These are phyloP conservation scores for Spea hammondii DNA, from an alignment of 2,797 vertebrate species.

Conservation along the genomic window DNA sequence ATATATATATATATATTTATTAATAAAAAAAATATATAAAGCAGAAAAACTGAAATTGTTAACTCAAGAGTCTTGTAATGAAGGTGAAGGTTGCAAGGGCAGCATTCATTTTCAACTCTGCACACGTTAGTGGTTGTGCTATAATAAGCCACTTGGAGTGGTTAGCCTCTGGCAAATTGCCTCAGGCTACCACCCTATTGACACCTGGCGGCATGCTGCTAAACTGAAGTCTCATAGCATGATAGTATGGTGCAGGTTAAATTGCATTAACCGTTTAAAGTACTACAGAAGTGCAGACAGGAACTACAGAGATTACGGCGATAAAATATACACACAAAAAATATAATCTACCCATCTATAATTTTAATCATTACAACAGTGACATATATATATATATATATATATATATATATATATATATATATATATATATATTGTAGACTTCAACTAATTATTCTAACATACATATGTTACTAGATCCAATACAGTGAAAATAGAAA, in stretches of 20 bases:
- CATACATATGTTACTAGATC: no score
- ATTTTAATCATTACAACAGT: no score
- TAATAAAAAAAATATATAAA: no score
- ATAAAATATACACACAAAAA: background rate
- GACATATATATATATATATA: background rate
- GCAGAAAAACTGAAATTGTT: no score
- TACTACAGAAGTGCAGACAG: background rate
- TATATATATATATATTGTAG: no score
- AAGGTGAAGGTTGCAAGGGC: background rate
- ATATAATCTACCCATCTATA: no score
- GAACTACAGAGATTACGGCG: background rate
- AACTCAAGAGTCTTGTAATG: no score
- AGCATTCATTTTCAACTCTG: conserved; percentile 35
- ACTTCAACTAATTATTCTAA: no score
- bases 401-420: background rate
- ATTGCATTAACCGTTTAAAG: conserved; percentile 44
- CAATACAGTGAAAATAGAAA: background rate
- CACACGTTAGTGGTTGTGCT: conserved; percentile 15
- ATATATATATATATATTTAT: no score
- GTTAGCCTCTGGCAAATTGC: conserved; percentile 30
- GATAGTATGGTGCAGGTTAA: conserved; percentile 42
- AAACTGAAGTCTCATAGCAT: conserved; percentile 33
- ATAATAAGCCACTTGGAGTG: conserved; percentile 9
- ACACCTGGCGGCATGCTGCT: conserved; percentile 44
- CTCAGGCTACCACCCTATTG: conserved; percentile 41